Percentiles rank a stretch among this genome's conserved stretches.
Evolutionary conservation across 2,888 invertebrate species (phyloP).

Genomic region (Serripes groenlandicus): DNA sequence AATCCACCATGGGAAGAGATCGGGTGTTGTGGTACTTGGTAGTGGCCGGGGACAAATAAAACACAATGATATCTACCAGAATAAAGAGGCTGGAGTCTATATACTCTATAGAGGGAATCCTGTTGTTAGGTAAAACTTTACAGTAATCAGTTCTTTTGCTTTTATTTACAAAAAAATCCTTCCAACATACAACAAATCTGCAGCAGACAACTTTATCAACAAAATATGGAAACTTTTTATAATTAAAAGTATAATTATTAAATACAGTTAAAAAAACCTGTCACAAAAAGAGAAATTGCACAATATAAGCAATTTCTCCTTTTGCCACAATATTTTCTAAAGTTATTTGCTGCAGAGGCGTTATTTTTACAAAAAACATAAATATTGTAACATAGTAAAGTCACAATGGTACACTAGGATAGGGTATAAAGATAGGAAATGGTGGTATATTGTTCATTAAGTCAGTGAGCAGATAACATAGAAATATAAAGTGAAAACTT

Average conservation of each 20-base stretch:
- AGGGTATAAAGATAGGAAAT: too few species aligned
- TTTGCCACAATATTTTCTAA: background rate
- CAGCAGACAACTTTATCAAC: background rate
- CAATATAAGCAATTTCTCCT: background rate
- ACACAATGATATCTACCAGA: conserved; percentile 82
- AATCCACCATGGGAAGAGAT: conserved; percentile 84
- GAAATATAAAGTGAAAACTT: too few species aligned
- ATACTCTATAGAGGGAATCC: conserved; percentile 83
- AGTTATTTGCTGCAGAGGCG: background rate
- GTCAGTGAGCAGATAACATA: too few species aligned
- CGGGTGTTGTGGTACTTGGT: conserved; percentile 83
- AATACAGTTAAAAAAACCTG: background rate
- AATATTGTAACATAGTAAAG: too few species aligned
- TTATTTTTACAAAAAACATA: too few species aligned
- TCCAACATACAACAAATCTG: background rate
- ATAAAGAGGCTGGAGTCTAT: conserved; percentile 83
- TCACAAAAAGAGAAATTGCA: background rate
- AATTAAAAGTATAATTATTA: background rate
- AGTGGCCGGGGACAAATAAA: conserved; percentile 82
- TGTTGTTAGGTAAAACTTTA: conserved; percentile 79
- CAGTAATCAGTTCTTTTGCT: too few species aligned
- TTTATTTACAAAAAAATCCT: background rate
- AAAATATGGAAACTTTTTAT: background rate
- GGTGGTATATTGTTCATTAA: too few species aligned
- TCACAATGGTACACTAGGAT: too few species aligned